Evolutionary conservation across 2,888 invertebrate species (phyloP).

Genomic region (Ophonus ardosiacus): DNA sequence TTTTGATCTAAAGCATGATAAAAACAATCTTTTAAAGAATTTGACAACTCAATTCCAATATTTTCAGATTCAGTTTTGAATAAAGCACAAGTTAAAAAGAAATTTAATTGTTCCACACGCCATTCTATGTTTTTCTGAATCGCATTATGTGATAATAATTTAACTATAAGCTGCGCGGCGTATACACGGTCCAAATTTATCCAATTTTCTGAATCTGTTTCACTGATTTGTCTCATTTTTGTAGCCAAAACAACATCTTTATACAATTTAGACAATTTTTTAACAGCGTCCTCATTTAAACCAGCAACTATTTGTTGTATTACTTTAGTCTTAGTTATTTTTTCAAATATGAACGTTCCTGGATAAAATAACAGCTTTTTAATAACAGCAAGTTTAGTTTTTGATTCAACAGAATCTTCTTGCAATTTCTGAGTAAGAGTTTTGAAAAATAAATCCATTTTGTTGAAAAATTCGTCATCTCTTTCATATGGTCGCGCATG

Average conservation of each 20-base stretch:
- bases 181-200: conserved; percentile 83
- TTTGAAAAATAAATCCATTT: conserved; percentile 79
- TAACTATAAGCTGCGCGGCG: conserved; percentile 79
- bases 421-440: conserved; percentile 77
- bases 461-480: conserved; percentile 79
- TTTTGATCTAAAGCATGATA: conserved; percentile 84
- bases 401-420: conserved; percentile 76
- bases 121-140: conserved; percentile 80
- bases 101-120: conserved; percentile 81
- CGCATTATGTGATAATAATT: conserved; percentile 74
- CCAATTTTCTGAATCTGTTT: conserved; percentile 78
- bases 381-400: conserved; percentile 79
- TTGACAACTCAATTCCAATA: conserved; percentile 81
- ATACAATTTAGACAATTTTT: conserved; percentile 81
- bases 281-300: conserved; percentile 80
- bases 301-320: conserved; percentile 81
- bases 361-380: conserved; percentile 83
- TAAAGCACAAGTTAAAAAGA: conserved; percentile 82
- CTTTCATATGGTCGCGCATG: conserved; percentile 79
- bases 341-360: conserved; percentile 86
- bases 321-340: conserved; percentile 82
- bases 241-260: conserved; percentile 80
- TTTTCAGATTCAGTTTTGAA: conserved; percentile 77
- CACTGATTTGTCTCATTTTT: conserved; percentile 77
- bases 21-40: conserved; percentile 83